Base-by-base conservation (phyloP, 2,113 vertebrate genomes). In the Lutjanus erythropterus region DNA sequence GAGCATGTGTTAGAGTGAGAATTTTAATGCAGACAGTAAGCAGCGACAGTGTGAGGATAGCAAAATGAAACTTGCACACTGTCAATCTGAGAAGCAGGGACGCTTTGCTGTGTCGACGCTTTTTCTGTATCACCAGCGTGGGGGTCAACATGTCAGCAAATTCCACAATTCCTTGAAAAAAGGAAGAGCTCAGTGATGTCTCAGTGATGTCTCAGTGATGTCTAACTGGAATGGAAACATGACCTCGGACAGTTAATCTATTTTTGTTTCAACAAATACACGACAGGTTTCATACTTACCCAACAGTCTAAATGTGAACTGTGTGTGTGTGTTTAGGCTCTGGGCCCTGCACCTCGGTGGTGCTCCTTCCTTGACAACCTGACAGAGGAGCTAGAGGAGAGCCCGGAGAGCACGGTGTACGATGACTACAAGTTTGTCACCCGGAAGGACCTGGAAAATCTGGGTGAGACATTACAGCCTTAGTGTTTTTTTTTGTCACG, bases 351-450 rank as follows among this genome's bases (percentile, higher is more conserved):
- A 9, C 98, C 98, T 9, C 95, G 95, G 4, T 99, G 98, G 98
- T 99, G 98, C 75, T 98, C 97, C 9, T 99, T 99, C 94, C 92
- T 99, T 25, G 98, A 99, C 92, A 99, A 95, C 91, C 89, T 99
- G 86, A 99, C 98, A 0, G 98, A 99, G 77, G 98, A 99, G 61
- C 89, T 99, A 66, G 98, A 99, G 88, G 98, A 99, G 92, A 99
- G 96, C 75, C 97, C 97, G 1, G 98, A 99, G 89, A 97, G 93
- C 93, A 98, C 97, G 0, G 97, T 99, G 44, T 99, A 99, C 23
- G 98, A 99, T 0, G 98, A 99, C 88, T 99, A 99, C 92, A 99
- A 99, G 89, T 99, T 99, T 19, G 97, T 99, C 89, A 99, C 98
- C 84, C 95, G 93, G 80, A 97, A 96, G 89, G 98, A 99, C 86